Base-by-base conservation (phyloP, 30 jellyfish, hydroid and myxozoan species). In the Aurelia coerulea region DNA sequence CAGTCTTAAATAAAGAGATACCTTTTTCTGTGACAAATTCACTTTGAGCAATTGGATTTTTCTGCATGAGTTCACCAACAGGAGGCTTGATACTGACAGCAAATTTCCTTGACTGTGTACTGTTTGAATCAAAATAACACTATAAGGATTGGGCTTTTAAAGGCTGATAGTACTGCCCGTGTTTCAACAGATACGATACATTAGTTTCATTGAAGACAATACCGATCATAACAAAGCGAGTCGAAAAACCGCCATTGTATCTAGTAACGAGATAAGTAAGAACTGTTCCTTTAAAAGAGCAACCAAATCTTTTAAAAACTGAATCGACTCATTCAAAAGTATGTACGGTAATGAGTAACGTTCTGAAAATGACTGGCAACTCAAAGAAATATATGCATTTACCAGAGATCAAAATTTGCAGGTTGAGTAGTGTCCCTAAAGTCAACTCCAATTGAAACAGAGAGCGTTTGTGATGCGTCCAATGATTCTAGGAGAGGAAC, bases 391-490 rank as follows among this genome's bases (percentile, higher is more conserved):
- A 23, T 46, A 0, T 46, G 56, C 56, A 46, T 46, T 46, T 76
- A 93, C 98, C 98, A 85, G 52, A 93, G 42, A 58, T 93, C 98
- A 68, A 93, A 93, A 10, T 92, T 93, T 17, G 94, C 98, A 56
- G 98, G 98, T 66, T 93, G 98, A 41, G 92, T 84, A 23, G 98
- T 93, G 62, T 93, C 98, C 14, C 90, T 71, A 53, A 93, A 93
- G 62, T 93, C 98, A 35, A 93, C 73, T 33, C 98, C 98, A 69
- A 93, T 80, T 15, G 90, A 15, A 19, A 83, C 93, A 2, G 91
- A 29, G 0, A 81, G 11, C 11, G 85, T 46, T 64, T 93, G 96
- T 17, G 78, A 62, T 76, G 96, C 68, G 34, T 97, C 70, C 59
- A 92, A 56, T 10, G 65, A 42, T 13, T 75, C 98, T 92, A 49